Conservation (phyloP, 1,140 invertebrate species). For the Adoxophyes honmai region DNA sequence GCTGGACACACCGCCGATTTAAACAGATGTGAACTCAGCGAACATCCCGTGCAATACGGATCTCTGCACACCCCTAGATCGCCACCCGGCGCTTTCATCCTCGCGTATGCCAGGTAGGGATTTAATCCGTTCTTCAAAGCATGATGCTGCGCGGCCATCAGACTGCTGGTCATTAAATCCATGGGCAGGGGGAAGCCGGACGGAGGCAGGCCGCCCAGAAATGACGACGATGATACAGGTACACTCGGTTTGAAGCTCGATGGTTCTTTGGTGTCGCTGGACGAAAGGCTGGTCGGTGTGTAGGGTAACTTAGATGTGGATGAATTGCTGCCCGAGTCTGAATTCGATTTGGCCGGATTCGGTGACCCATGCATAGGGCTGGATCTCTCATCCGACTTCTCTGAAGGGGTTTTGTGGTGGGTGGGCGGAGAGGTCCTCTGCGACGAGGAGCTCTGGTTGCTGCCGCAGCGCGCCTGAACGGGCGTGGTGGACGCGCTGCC, state of each 20-base stretch:
- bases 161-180: constrained; percentile 84
- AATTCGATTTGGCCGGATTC: constrained; percentile 62
- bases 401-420: constrained; percentile 73
- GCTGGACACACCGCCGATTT: constrained; percentile 86
- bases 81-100: constrained; percentile 81
- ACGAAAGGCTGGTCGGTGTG: constrained; percentile 74
- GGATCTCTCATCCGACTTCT: constrained; percentile 71
- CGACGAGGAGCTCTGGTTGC: constrained; percentile 82
- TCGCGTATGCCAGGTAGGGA: constrained; percentile 85
- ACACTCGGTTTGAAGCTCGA: constrained; percentile 82
- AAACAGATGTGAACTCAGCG: constrained; percentile 88
- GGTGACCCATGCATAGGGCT: constrained; percentile 68
- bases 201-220: constrained; percentile 75
- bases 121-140: constrained; percentile 83
- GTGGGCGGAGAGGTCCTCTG: constrained; percentile 76
- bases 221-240: constrained; percentile 76
- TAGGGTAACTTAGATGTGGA: constrained; percentile 75
- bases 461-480: constrained; percentile 76
- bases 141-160: constrained; percentile 84
- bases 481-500: constrained; percentile 68
- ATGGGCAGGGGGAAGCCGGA: constrained; percentile 81
- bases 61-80: constrained; percentile 88
- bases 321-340: constrained; percentile 48
- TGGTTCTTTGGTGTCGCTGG: constrained; percentile 82
- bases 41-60: constrained; percentile 94